Conservation (phyloP, 2,113 vertebrate genomes). For the Grammomys surdaster region DNA sequence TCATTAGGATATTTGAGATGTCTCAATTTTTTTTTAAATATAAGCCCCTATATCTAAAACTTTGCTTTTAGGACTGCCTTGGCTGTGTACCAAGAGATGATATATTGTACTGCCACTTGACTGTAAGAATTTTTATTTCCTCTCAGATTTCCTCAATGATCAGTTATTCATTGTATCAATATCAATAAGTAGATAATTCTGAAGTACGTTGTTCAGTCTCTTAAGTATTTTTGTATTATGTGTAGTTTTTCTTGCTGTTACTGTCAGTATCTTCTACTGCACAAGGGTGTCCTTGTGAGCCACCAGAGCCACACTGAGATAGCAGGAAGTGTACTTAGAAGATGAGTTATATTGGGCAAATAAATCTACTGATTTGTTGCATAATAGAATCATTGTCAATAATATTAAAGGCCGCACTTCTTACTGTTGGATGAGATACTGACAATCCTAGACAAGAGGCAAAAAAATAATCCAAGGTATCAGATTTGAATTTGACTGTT, state of each 20-base stretch:
- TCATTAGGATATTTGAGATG: background rate
- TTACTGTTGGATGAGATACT: slow-evolving; percentile 31
- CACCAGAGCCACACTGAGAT: background rate
- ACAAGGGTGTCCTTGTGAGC: background rate
- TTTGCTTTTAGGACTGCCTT: background rate
- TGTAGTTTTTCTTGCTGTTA: background rate
- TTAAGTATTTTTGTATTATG: background rate
- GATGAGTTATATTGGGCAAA: background rate
- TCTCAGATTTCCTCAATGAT: background rate
- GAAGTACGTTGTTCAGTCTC: background rate
- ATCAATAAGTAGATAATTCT: background rate
- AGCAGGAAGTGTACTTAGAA: background rate
- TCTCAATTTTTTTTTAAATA: background rate
- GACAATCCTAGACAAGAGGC: background rate
- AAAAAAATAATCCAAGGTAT: slow-evolving; percentile 14
- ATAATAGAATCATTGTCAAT: background rate
- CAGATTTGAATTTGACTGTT: background rate
- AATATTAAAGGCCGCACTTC: background rate
- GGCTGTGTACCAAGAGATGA: background rate
- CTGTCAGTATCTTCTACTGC: background rate
- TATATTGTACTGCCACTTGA: background rate
- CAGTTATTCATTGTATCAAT: background rate
- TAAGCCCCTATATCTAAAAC: background rate
- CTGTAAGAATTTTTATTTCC: background rate
- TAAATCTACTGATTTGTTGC: background rate